These are phyloP conservation scores for Ariolimax columbianus DNA, from an alignment of 2,888 invertebrate species.

Conservation along the genomic window DNA sequence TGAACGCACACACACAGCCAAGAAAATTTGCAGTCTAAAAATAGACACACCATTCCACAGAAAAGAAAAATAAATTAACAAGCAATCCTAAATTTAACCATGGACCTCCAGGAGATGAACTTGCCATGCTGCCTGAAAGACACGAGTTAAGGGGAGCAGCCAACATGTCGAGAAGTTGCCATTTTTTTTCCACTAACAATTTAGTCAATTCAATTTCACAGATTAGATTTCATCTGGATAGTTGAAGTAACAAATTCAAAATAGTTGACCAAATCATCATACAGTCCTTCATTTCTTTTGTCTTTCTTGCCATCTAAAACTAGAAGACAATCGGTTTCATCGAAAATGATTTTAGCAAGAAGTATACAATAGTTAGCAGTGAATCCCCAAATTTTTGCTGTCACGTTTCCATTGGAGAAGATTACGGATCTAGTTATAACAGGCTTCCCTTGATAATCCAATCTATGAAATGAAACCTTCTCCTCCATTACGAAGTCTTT, in stretches of 20 bases:
- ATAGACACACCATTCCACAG: no score
- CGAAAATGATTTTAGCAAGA: constrained; percentile 39
- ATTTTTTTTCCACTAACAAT: no score
- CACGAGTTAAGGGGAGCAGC: no score
- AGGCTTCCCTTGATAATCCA: background rate
- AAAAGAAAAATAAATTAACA: no score
- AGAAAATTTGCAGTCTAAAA: no score
- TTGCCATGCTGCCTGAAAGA: no score
- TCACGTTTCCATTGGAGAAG: background rate
- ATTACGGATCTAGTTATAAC: background rate
- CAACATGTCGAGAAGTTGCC: no score
- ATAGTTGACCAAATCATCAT: constrained; percentile 25
- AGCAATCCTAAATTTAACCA: no score
- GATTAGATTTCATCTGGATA: background rate
- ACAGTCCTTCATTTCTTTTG: background rate
- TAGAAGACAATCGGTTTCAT: constrained; percentile 1
- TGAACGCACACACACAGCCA: no score
- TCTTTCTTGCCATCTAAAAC: background rate
- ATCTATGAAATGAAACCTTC: background rate
- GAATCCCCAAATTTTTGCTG: constrained; percentile 34
- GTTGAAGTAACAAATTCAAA: constrained; percentile 16
- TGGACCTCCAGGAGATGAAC: no score
- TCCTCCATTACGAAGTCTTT: constrained; percentile 65
- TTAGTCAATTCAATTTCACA: background rate
- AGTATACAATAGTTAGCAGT: constrained; percentile 43